Base-by-base conservation (phyloP, 2,113 vertebrate species). In the Stegastes partitus region DNA sequence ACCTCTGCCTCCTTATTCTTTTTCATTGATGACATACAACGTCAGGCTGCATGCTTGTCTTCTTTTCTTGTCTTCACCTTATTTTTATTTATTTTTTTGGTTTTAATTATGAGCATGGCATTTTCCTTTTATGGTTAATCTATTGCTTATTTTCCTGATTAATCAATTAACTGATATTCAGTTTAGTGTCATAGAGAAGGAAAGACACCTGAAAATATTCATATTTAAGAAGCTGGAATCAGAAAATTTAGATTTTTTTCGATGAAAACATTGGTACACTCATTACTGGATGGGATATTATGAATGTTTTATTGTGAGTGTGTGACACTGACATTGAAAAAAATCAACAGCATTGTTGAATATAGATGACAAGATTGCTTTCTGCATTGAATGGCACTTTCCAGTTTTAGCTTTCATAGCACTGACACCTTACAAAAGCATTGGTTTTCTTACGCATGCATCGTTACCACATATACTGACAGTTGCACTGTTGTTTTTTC, bases 371-470 rank as follows among this genome's bases (percentile, higher is more conserved):
- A 34, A 9, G 7, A 10, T 21, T 50, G 31, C 56, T 5, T 28
- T 26, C 5, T 28, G 11, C 22, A 54, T 51, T 37, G n/a, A 45
- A 26, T 4, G 55, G 10, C n/a, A 18, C 9, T 14, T 16, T 68
- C 25, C 39, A 55, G 21, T 64, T 68, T 23, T 19, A 61, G 7
- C 31, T 21, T 15, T 39, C 11, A 11, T 34, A 55, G 47, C 23
- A 44, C 6, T 71, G 34, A 34, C 54, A 77, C 21, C 28, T 76
- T 25, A 49, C 22, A 59, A 15, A 66, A n/a, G 15, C 22, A 61
- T 49, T 37, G 26, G 18, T 50, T 74, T 57, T 47, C 64, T 72
- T 11, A 47, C 25, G 19, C 45, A 7, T 42, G 53, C 49, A 45
- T n/a, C 15, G 9, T 66, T 28, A 61, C 45, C 28, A 49, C 74